These are phyloP conservation scores for Bombyx mandarina DNA, from an alignment of 1,140 invertebrate genomes.

Conservation along the genomic window DNA sequence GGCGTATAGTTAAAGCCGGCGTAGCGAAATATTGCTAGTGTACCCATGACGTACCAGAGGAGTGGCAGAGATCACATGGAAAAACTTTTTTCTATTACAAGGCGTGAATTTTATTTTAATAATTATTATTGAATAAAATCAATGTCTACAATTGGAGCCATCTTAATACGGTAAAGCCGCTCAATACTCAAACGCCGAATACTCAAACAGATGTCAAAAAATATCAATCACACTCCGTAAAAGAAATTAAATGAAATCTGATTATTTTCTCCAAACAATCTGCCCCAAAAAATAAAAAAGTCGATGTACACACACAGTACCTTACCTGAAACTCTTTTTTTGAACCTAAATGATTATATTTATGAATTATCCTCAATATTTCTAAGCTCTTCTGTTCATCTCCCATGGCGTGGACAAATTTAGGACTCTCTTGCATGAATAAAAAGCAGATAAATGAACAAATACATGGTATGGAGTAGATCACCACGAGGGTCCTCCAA, in stretches of 20 bases:
- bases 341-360: constrained; percentile 20
- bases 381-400: constrained; percentile 26
- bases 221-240: too few relatives aligned
- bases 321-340: constrained; percentile 27
- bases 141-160: too few relatives aligned
- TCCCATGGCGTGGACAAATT: constrained; percentile 33
- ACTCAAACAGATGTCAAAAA: too few relatives aligned
- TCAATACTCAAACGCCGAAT: too few relatives aligned
- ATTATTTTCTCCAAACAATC: constrained; percentile 18
- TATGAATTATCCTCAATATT: constrained; percentile 33
- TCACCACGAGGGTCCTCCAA: constrained; percentile 38
- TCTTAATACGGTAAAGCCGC: too few relatives aligned
- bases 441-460: constrained; percentile 22
- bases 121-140: too few relatives aligned
- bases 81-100: too few relatives aligned
- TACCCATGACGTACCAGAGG: too few relatives aligned
- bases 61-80: too few relatives aligned
- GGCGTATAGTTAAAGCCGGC: too few relatives aligned
- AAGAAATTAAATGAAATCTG: constrained; percentile 10
- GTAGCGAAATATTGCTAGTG: too few relatives aligned
- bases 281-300: constrained; percentile 10
- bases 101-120: too few relatives aligned
- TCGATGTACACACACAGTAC: background rate
- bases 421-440: constrained; percentile 47
- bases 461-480: constrained; percentile 34